These are phyloP conservation scores for Pseudomyrmex flavicornis DNA, from an alignment of 1,140 invertebrate species.

Conservation along the genomic window DNA sequence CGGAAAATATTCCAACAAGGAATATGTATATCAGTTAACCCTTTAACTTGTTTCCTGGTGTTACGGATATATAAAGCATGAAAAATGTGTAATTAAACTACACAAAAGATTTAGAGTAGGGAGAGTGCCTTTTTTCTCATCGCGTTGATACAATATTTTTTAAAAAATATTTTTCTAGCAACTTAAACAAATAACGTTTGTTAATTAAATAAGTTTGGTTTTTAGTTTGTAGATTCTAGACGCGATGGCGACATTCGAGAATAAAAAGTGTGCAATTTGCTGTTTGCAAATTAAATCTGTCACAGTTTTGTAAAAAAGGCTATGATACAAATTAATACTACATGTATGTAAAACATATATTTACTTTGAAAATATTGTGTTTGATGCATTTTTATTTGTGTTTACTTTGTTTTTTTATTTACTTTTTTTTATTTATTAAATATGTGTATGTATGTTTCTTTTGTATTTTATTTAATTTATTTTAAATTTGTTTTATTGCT, in stretches of 20 bases:
- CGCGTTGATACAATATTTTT: background rate
- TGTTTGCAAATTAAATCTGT: background rate
- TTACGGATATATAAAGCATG: background rate
- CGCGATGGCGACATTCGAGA: too few species aligned
- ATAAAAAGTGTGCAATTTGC: background rate
- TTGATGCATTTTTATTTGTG: slow-evolving; percentile 10
- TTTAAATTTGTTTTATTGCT: slow-evolving; percentile 26
- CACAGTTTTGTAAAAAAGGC: background rate
- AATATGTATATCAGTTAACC: slow-evolving; percentile 34
- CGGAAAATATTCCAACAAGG: slow-evolving; percentile 21
- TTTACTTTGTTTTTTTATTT: slow-evolving; percentile 28
- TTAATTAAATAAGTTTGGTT: too few species aligned
- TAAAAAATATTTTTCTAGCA: background rate
- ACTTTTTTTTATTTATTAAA: slow-evolving; percentile 34
- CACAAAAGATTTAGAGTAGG: background rate
- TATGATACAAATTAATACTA: slow-evolving; percentile 20
- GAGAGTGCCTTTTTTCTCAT: background rate
- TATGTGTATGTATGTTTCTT: slow-evolving; percentile 4
- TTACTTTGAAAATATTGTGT: slow-evolving; percentile 6
- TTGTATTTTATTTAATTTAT: slow-evolving; percentile 32
- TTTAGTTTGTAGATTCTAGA: too few species aligned
- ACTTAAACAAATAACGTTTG: too few species aligned
- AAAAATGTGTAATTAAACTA: slow-evolving; percentile 4
- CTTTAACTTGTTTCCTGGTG: slow-evolving; percentile 34
- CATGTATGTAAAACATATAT: slow-evolving; percentile 1